Evolutionary conservation across 2,113 vertebrate genomes (phyloP).

Genomic region (Cisticola juncidis): DNA sequence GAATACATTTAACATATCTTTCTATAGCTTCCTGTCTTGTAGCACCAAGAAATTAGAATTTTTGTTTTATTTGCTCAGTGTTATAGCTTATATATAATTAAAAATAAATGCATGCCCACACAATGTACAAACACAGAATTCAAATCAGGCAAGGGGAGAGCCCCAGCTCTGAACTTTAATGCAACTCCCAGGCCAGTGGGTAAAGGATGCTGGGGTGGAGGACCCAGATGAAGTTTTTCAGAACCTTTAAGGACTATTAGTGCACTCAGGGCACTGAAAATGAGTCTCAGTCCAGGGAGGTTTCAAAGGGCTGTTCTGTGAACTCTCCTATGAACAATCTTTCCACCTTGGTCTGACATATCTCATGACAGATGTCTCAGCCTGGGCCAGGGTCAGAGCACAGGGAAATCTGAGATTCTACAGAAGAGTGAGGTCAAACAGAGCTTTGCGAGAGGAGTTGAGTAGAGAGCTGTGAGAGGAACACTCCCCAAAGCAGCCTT

Average conservation of each 20-base stretch:
- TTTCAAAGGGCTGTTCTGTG: not conserved
- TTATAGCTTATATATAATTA: not conserved
- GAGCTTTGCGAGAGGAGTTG: no score
- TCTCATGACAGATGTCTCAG: not conserved
- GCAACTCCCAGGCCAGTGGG: not conserved
- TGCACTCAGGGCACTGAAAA: not conserved
- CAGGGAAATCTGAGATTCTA: not conserved
- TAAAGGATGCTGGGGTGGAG: not conserved
- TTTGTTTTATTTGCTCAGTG: not conserved
- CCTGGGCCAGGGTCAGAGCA: not conserved
- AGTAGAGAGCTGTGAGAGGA: not conserved
- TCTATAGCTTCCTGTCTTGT: not conserved
- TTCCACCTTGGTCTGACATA: not conserved
- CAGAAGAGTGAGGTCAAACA: not conserved
- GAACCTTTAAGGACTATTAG: not conserved
- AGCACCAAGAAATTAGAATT: not conserved
- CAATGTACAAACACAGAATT: fast-evolving
- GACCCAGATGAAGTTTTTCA: not conserved
- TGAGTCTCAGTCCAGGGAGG: fast-evolving
- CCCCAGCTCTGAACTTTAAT: not conserved
- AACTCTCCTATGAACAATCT: not conserved
- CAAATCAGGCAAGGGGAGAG: not conserved
- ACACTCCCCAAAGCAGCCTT: not conserved
- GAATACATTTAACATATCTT: not conserved
- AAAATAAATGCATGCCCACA: not conserved